Percentiles rank a stretch among this genome's conserved stretches.
Conservation (phyloP, 2,888 invertebrate genomes). For the Polymixis lichenea region DNA sequence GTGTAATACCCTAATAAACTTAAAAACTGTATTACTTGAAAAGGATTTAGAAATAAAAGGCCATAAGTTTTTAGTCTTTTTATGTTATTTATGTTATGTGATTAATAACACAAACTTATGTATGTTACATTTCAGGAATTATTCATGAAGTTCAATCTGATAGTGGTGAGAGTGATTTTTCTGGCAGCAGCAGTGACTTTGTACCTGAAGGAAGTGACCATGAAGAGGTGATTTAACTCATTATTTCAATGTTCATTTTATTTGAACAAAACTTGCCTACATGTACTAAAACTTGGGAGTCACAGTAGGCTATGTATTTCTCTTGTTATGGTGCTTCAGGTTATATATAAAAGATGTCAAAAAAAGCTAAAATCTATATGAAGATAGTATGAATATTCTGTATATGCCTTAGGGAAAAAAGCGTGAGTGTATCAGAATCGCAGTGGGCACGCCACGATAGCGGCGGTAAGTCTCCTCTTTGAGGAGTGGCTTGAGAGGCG, state of each 20-base stretch:
- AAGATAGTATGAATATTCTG: too few species aligned
- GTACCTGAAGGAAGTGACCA: conserved; percentile 82
- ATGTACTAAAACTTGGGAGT: neutral
- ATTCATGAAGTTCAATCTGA: conserved; percentile 83
- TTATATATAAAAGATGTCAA: too few species aligned
- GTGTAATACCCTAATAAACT: too few species aligned
- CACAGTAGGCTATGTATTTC: neutral
- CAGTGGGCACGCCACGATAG: too few species aligned
- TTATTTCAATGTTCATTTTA: neutral
- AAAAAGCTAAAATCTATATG: too few species aligned
- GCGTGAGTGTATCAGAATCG: too few species aligned
- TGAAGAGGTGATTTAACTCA: conserved; percentile 86
- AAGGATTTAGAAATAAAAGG: neutral
- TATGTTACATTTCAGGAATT: conserved; percentile 79
- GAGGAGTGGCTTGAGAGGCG: too few species aligned
- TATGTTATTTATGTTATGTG: neutral
- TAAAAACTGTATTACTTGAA: neutral
- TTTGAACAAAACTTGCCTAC: neutral
- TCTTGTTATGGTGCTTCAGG: too few species aligned
- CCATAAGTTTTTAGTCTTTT: neutral
- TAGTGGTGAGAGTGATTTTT: conserved; percentile 87
- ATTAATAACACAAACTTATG: neutral
- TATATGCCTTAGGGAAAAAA: too few species aligned
- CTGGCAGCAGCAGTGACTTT: conserved; percentile 89
- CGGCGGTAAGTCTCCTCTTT: too few species aligned